Conservation (phyloP, 1,140 invertebrate species). For the Panagrolaimus sp. region DNA sequence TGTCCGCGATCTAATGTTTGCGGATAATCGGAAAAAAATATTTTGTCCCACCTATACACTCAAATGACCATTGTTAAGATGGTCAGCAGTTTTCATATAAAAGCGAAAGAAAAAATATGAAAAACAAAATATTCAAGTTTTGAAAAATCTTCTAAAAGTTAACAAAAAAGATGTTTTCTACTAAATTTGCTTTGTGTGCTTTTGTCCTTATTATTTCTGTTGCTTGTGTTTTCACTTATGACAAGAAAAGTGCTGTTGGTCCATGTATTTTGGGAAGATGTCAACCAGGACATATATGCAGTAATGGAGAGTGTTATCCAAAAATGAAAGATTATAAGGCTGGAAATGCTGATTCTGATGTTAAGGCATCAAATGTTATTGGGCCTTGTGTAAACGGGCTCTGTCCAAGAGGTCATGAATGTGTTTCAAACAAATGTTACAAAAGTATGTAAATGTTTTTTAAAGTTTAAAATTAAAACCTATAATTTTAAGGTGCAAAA, state of each 20-base stretch:
- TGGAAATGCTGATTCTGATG: not conserved
- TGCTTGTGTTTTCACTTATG: not conserved
- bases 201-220: no score
- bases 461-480: not conserved
- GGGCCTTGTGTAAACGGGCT: conserved; percentile 8
- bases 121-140: no score
- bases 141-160: no score
- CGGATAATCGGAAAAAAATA: no score
- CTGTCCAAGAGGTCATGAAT: not conserved
- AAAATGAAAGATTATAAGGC: not conserved
- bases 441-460: not conserved
- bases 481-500: not conserved
- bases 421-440: not conserved
- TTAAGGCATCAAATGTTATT: not conserved
- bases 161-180: no score
- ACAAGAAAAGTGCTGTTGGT: conserved; percentile 5
- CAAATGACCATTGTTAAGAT: no score
- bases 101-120: no score
- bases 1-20: no score
- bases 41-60: no score
- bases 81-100: no score
- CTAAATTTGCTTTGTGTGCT: no score
- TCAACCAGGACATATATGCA: not conserved
- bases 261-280: conserved; percentile 3
- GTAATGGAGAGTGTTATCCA: not conserved